These are phyloP conservation scores for Camptogramma bilineatum DNA, from an alignment of 2,888 invertebrate species.

Conservation along the genomic window DNA sequence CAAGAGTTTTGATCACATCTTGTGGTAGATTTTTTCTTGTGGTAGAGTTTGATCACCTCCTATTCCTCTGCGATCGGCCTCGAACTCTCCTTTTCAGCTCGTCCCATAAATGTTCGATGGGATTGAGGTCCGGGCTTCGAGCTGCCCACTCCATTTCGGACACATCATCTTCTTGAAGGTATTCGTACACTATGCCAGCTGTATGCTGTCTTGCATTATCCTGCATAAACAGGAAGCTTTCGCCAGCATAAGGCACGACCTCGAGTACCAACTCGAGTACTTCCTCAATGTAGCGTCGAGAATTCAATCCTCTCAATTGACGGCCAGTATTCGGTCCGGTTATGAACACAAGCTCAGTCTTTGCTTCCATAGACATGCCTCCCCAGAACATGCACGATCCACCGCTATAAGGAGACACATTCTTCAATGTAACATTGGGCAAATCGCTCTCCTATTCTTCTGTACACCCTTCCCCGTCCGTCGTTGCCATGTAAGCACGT, in stretches of 20 bases:
- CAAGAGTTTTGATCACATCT: background rate
- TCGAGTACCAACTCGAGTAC: background rate
- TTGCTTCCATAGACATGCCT: slow-evolving; percentile 27
- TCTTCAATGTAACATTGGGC: slow-evolving; percentile 5
- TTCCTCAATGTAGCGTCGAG: slow-evolving; percentile 15
- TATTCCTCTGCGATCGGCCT: background rate
- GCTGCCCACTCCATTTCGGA: slow-evolving; percentile 14
- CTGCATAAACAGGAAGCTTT: slow-evolving; percentile 13
- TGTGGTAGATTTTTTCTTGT: too few relatives aligned
- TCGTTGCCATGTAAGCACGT: slow-evolving; percentile 15
- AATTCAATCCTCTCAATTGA: slow-evolving; percentile 23
- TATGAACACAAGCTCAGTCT: slow-evolving; percentile 31
- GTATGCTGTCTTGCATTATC: slow-evolving; percentile 15
- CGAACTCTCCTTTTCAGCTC: background rate
- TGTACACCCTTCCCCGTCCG: slow-evolving; percentile 18
- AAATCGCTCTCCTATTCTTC: slow-evolving; percentile 20
- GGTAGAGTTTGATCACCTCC: too few relatives aligned
- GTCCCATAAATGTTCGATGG: slow-evolving; percentile 12
- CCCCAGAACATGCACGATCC: slow-evolving; percentile 35
- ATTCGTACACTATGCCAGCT: slow-evolving; percentile 1
- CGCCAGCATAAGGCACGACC: slow-evolving; percentile 14
- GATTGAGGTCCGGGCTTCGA: slow-evolving; percentile 11
- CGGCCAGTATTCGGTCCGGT: slow-evolving; percentile 28
- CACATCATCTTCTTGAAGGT: slow-evolving; percentile 12
- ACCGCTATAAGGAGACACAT: slow-evolving; percentile 19